A percentile compares a stretch with the other conserved stretches of the same genome.
Conservation (phyloP, 2,797 vertebrate species). For the Sebastes steindachneri region DNA sequence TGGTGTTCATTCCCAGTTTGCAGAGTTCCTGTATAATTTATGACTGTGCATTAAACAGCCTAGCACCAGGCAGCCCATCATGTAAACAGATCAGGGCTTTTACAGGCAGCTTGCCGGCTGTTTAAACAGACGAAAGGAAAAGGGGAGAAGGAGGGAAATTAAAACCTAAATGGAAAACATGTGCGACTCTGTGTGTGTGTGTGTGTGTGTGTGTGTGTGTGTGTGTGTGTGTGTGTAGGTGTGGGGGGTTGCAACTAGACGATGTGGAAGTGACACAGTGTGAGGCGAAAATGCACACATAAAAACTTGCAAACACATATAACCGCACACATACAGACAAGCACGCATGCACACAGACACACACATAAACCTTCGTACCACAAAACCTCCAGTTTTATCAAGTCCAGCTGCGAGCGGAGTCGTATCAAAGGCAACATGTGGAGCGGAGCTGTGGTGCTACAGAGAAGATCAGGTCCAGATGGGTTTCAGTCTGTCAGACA, state of each 20-base stretch:
- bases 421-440: conserved; percentile 91
- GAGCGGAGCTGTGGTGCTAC: conserved; percentile 90
- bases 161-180: conserved; percentile 89
- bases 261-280: conserved; percentile 90
- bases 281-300: conserved; percentile 61
- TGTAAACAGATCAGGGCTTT: conserved; percentile 82
- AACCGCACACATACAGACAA: conserved; percentile 38
- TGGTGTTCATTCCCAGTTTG: conserved; percentile 71
- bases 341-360: conserved; percentile 8
- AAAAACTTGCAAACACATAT: conserved; percentile 63
- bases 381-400: conserved; percentile 81
- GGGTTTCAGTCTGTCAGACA: conserved; percentile 68
- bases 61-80: conserved; percentile 78
- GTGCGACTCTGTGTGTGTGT: conserved; percentile 39
- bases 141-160: conserved; percentile 90
- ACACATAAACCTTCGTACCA: conserved; percentile 52
- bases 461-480: conserved; percentile 94
- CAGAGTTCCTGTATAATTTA: conserved; percentile 80
- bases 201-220: conserved; percentile 6
- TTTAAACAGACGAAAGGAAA: conserved; percentile 87
- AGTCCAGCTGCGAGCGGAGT: conserved; percentile 88
- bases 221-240: conserved; percentile 9
- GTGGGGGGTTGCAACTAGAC: conserved; percentile 74
- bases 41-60: conserved; percentile 78
- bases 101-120: conserved; percentile 77